Evolutionary conservation across 2,888 invertebrate genomes (phyloP).

Genomic region (Bombyx huttoni): DNA sequence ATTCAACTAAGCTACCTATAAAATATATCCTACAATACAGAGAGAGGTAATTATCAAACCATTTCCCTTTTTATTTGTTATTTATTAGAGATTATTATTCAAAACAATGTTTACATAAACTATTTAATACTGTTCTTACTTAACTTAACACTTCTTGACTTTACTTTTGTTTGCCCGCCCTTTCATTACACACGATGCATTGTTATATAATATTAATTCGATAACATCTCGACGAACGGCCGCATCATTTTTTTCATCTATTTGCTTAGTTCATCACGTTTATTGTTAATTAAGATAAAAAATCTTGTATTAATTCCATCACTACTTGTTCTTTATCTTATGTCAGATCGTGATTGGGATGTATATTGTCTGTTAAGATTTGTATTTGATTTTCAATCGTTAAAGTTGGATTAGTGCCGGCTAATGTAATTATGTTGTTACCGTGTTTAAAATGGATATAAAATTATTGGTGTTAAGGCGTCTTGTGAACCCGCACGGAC

Average conservation of each 20-base stretch:
- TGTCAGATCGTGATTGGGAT: constrained; percentile 5
- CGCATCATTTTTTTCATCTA: constrained; percentile 40
- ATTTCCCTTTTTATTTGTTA: too few relatives aligned
- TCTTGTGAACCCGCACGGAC: too few relatives aligned
- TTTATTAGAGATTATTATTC: not conserved
- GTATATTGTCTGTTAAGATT: constrained; percentile 5
- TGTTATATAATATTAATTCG: constrained; percentile 55
- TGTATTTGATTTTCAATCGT: not conserved
- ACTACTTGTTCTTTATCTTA: constrained; percentile 10
- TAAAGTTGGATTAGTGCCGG: not conserved
- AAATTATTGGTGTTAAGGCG: too few relatives aligned
- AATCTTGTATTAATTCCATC: constrained; percentile 12
- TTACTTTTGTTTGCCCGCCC: constrained; percentile 39
- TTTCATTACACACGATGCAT: constrained; percentile 37
- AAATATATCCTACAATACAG: too few relatives aligned
- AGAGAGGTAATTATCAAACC: too few relatives aligned
- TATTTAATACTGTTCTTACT: not conserved
- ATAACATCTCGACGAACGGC: constrained; percentile 40
- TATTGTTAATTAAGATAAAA: constrained; percentile 38
- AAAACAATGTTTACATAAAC: not conserved
- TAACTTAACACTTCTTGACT: constrained; percentile 7
- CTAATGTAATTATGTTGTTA: not conserved
- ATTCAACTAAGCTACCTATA: too few relatives aligned
- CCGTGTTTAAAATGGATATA: too few relatives aligned
- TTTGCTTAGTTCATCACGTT: constrained; percentile 33